phyloP scores from a whole-genome alignment of 2,888 invertebrate species.

The Hypomecis atomaria region DNA sequence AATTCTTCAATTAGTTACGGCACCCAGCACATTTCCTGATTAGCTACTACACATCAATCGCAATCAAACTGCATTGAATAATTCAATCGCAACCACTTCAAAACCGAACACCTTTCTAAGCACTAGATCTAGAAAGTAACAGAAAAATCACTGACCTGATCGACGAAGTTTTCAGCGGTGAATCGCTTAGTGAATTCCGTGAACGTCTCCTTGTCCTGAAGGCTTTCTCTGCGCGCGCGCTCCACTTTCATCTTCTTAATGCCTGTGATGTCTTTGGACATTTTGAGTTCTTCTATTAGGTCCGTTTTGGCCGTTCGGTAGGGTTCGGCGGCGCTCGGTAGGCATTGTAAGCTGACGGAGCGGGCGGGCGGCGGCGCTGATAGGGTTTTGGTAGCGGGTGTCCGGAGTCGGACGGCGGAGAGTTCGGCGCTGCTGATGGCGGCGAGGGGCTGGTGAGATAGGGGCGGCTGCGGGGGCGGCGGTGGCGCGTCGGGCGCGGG shows the following conservation, averaged over 20 bases:
- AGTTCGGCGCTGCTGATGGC: conserved; percentile 95
- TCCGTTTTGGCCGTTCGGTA: conserved; percentile 92
- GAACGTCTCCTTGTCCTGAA: conserved; percentile 92
- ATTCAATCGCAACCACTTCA: conserved; percentile 34
- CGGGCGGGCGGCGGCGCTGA: conserved; percentile 89
- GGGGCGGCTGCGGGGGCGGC: conserved; percentile 68
- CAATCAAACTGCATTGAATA: conserved; percentile 12
- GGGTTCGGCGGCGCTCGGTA: conserved; percentile 87
- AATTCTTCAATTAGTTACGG: conserved; percentile 28
- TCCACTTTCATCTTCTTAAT: conserved; percentile 97
- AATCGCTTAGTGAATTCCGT: conserved; percentile 94
- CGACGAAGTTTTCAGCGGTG: conserved; percentile 93
- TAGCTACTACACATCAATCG: not conserved
- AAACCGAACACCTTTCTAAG: conserved; percentile 37
- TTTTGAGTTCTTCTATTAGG: conserved; percentile 95
- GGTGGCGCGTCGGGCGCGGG: conserved; percentile 73
- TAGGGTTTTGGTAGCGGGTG: conserved; percentile 91
- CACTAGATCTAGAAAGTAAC: conserved; percentile 36
- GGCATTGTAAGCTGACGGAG: conserved; percentile 90
- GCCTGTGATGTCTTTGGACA: conserved; percentile 96
- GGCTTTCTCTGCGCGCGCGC: conserved; percentile 92
- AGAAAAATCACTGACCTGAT: conserved; percentile 88
- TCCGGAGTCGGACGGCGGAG: conserved; percentile 91
- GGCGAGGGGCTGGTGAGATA: conserved; percentile 88
- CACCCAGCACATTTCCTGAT: conserved; percentile 2